phyloP scores from a whole-genome alignment of 2,113 vertebrate genomes.

The Chaetops frenatus region DNA sequence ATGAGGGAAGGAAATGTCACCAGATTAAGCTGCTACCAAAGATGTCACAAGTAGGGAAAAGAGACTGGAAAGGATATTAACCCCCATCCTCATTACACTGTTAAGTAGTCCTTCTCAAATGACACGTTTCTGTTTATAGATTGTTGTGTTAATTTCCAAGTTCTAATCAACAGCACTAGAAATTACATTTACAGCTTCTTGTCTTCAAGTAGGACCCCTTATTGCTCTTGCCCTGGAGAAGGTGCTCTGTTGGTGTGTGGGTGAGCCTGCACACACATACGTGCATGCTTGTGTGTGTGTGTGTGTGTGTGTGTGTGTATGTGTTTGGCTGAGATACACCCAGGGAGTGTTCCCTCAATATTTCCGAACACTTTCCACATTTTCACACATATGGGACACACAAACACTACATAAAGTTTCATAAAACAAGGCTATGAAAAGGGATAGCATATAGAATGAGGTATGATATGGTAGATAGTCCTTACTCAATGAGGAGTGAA shows the following conservation, averaged over 20 bases:
- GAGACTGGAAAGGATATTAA: conserved; percentile 2
- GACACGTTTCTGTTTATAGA: not conserved
- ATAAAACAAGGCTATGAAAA: conserved; percentile 34
- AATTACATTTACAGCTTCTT: not conserved
- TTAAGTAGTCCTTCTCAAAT: not conserved
- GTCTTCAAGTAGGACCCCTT: not conserved
- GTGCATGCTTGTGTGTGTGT: fast-evolving
- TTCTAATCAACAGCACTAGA: not conserved
- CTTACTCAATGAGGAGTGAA: conserved; percentile 72
- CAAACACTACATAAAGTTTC: not conserved
- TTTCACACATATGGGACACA: not conserved
- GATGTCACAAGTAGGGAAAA: conserved; percentile 13
- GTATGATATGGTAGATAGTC: conserved; percentile 65
- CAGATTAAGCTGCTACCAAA: not conserved
- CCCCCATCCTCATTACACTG: not conserved
- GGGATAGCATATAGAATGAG: conserved; percentile 42
- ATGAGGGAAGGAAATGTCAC: conserved; percentile 8
- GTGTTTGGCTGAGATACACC: not conserved
- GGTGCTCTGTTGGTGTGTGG: not conserved
- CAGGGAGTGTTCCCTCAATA: not conserved
- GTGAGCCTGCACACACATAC: too few relatives aligned
- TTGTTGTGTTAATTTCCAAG: not conserved
- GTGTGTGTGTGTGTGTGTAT: not conserved
- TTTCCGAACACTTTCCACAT: not conserved
- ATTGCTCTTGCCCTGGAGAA: not conserved